Base-by-base conservation (phyloP, 2,113 vertebrate genomes). In the Otis tarda region DNA sequence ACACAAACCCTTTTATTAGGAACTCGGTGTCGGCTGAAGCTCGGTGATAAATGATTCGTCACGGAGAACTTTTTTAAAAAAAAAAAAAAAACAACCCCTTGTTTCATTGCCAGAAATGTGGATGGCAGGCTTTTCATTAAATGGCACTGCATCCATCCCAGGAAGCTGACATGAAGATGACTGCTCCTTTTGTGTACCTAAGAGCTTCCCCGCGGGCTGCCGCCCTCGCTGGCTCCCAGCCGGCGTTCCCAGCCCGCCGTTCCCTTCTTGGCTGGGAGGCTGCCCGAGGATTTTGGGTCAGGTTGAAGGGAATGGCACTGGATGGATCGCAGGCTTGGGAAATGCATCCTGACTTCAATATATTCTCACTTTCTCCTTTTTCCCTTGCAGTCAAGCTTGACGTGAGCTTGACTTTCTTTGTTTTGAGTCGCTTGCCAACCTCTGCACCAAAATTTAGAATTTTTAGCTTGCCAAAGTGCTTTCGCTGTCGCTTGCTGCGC, bases 131-230 rank as follows among this genome's bases (percentile, higher is more conserved):
- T 93, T 93, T 93, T 93, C 52, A 28, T 63, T 4, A 31, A 49
- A 35, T 3, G 21, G 68, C 1, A 0, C 90, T 63, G 47, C 16
- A 80, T 79, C 71, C 41, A 3, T 83, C 52, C 53, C 0, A 0
- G 82, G 85, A 45, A 45, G 70, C 82, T 90, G 82, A 63, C 43
- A 15, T 7, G 65, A 64, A 74, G 78, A 82, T 94, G 91, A 96
- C 85, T 85, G 91, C 94, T 90, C 74, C 93, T 94, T 94, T 95
- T 96, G 91, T 92, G 96, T 78, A 68, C 61, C 79, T 59, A 37
- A 12, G 70, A 93, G 70, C 82, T 85, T 94, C 91, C 81, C 92
- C 2, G 23, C 49, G 13, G 65, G 50, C 91, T 81, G 59, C 82
- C 27, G 7, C 49, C 78, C 82, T 74, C 4, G 14, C 65, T 23